phyloP scores from a whole-genome alignment of 2,888 invertebrate genomes.

The Cerastoderma edule region DNA sequence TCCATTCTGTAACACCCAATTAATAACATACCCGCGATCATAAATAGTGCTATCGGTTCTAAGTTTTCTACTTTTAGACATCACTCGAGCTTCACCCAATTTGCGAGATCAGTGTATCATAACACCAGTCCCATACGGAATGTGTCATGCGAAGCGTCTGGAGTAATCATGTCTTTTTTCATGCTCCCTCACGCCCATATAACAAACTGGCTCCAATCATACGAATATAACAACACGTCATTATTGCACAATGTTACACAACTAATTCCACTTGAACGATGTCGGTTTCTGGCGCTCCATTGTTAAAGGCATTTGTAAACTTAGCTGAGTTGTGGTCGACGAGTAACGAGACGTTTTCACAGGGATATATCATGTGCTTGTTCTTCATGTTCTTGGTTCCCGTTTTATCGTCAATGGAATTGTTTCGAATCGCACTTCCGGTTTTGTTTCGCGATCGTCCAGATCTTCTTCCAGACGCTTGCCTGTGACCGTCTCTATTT shows the following conservation, averaged over 20 bases:
- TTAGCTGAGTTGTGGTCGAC: constrained; percentile 44
- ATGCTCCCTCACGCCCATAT: not conserved
- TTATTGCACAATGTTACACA: not conserved
- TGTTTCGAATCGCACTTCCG: constrained; percentile 26
- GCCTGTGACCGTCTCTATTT: not conserved
- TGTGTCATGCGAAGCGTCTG: not conserved
- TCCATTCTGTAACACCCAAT: too few species aligned
- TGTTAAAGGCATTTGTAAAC: constrained; percentile 37
- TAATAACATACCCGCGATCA: too few species aligned
- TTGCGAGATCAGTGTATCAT: not conserved
- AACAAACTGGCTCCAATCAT: not conserved
- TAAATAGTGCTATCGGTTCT: too few species aligned
- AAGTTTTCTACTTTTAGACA: too few species aligned
- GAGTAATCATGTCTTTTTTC: not conserved
- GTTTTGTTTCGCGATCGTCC: not conserved
- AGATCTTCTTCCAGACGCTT: not conserved
- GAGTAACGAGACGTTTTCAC: constrained; percentile 51
- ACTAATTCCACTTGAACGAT: constrained; percentile 5
- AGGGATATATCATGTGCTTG: constrained; percentile 48
- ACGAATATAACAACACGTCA: not conserved
- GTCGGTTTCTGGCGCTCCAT: not conserved
- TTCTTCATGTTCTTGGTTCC: constrained; percentile 35
- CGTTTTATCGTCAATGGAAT: constrained; percentile 3
- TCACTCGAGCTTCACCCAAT: not conserved
- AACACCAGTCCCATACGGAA: not conserved